phyloP scores from a whole-genome alignment of 2,888 invertebrate species.

The Amiota communis region DNA sequence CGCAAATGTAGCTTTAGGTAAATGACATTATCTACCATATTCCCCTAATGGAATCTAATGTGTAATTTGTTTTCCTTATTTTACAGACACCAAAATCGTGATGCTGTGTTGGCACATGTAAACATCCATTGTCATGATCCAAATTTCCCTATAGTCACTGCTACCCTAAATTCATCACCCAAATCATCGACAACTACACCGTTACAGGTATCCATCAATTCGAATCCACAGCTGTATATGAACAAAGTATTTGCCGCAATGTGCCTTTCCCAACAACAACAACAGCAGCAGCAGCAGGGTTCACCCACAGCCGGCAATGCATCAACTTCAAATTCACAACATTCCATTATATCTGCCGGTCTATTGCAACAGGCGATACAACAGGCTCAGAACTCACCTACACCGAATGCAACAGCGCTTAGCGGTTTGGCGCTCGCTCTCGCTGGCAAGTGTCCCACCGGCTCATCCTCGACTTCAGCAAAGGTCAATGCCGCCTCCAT shows the following conservation, averaged over 20 bases:
- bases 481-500: slow-evolving; percentile 68
- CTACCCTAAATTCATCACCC: slow-evolving; percentile 41
- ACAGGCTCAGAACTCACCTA: slow-evolving; percentile 61
- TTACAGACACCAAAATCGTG: slow-evolving; percentile 78
- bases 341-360: slow-evolving; percentile 68
- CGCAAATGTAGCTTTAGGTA: slow-evolving; percentile 91
- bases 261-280: slow-evolving; percentile 68
- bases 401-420: slow-evolving; percentile 57
- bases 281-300: slow-evolving; percentile 36
- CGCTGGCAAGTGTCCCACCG: slow-evolving; percentile 58
- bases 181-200: slow-evolving; percentile 52
- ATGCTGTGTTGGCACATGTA: slow-evolving; percentile 79
- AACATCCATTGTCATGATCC: slow-evolving; percentile 77
- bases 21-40: slow-evolving; percentile 22
- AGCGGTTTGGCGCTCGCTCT: slow-evolving; percentile 65
- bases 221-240: slow-evolving; percentile 66
- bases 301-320: slow-evolving; percentile 31
- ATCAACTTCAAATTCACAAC: slow-evolving; percentile 43
- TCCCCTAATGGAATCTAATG: neutral
- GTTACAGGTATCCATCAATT: slow-evolving; percentile 67
- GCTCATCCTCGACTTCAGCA: slow-evolving; percentile 37
- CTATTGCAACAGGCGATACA: slow-evolving; percentile 69
- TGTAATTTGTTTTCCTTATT: too few species aligned
- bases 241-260: slow-evolving; percentile 72
- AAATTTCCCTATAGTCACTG: slow-evolving; percentile 52